Evolutionary conservation across 2,888 invertebrate genomes (phyloP).

Genomic region (Yponomeuta cagnagella): DNA sequence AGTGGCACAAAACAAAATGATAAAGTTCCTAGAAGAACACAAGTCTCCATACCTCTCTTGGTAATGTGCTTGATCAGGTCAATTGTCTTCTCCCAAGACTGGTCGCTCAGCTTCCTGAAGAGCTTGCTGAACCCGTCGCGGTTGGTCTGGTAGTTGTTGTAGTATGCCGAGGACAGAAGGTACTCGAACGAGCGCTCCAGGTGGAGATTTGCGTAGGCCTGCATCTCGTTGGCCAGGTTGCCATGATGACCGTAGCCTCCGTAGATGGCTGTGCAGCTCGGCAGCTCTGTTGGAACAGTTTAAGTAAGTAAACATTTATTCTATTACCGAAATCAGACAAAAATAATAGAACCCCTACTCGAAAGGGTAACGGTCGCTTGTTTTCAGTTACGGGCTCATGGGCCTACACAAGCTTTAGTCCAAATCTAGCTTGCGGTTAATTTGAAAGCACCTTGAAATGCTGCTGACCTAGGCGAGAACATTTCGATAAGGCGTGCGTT

Average conservation of each 20-base stretch:
- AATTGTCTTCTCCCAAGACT: constrained; percentile 83
- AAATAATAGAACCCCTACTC: too few relatives aligned
- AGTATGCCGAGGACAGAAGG: constrained; percentile 83
- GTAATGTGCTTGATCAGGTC: constrained; percentile 86
- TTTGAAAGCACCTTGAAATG: too few relatives aligned
- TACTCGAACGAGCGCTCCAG: constrained; percentile 85
- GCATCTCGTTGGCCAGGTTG: constrained; percentile 53
- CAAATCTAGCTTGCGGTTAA: too few relatives aligned
- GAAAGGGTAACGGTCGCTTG: constrained; percentile 15
- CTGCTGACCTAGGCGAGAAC: too few relatives aligned
- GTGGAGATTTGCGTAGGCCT: constrained; percentile 78
- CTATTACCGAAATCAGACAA: too few relatives aligned
- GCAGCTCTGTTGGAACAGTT: constrained; percentile 37
- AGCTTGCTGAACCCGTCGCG: constrained; percentile 85
- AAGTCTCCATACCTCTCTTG: constrained; percentile 77
- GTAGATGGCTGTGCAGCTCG: constrained; percentile 79
- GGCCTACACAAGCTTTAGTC: too few relatives aligned
- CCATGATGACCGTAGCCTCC: constrained; percentile 74
- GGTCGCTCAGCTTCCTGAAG: constrained; percentile 83
- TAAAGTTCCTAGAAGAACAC: neutral
- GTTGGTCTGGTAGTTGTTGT: constrained; percentile 84
- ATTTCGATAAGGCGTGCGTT: too few relatives aligned
- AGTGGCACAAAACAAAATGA: too few relatives aligned
- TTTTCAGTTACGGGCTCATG: too few relatives aligned
- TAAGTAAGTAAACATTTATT: too few relatives aligned